Conservation (phyloP, 2,888 invertebrate species). For the Odontomyia ornata region DNA sequence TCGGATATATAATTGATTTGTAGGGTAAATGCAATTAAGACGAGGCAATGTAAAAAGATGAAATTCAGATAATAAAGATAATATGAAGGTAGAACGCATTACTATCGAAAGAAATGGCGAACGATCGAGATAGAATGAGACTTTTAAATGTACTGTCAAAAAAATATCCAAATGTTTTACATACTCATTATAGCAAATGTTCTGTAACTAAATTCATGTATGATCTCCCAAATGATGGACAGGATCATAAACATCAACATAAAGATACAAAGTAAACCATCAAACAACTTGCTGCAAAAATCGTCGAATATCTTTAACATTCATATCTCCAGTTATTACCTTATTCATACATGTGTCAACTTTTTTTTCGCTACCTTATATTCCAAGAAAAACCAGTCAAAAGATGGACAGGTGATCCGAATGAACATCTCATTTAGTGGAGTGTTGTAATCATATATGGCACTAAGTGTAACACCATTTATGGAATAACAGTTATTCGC, state of each 20-base stretch:
- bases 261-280: not conserved
- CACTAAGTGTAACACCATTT: constrained; percentile 7
- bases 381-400: not conserved
- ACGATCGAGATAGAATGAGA: not conserved
- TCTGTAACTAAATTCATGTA: too few relatives aligned
- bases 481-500: constrained; percentile 26
- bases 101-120: not conserved
- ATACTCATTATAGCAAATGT: too few relatives aligned
- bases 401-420: constrained; percentile 32
- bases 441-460: constrained; percentile 23
- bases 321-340: not conserved
- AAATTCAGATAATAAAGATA: not conserved
- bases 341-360: not conserved
- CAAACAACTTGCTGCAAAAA: not conserved
- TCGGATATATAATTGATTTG: constrained; percentile 8
- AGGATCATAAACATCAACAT: too few relatives aligned
- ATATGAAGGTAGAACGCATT: not conserved
- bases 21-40: not conserved
- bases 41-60: not conserved
- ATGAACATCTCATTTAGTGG: constrained; percentile 26
- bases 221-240: too few relatives aligned
- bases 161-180: too few relatives aligned
- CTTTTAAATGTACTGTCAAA: too few relatives aligned
- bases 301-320: not conserved
- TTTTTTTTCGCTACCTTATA: not conserved